These are phyloP conservation scores for Verasper variegatus DNA, from an alignment of 2,113 vertebrate genomes.

Conservation along the genomic window DNA sequence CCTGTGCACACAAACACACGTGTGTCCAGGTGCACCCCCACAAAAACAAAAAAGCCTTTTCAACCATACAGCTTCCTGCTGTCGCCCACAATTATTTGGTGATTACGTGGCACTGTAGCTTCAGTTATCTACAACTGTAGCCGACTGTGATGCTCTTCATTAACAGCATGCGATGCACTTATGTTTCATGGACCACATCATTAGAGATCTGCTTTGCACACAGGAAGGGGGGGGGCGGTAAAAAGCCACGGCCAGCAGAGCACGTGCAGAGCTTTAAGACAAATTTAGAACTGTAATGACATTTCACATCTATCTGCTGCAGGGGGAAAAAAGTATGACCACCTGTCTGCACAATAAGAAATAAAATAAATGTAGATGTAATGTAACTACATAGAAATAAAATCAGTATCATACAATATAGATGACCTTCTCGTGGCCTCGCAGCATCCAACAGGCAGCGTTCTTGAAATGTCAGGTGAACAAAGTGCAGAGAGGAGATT, in stretches of 20 bases:
- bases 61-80: slow-evolving; percentile 10
- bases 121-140: slow-evolving; percentile 41
- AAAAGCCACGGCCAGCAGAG: slow-evolving; percentile 13
- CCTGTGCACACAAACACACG: not conserved
- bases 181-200: slow-evolving; percentile 71
- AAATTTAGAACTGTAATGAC: not conserved
- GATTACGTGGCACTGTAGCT: slow-evolving; percentile 58
- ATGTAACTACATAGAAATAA: not conserved
- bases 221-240: slow-evolving; percentile 5
- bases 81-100: slow-evolving; percentile 59
- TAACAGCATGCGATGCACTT: slow-evolving; percentile 68
- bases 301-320: not conserved
- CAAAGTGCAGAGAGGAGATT: not conserved
- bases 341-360: not conserved
- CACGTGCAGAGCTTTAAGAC: slow-evolving; percentile 18
- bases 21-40: not conserved
- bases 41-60: not conserved
- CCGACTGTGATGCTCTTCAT: slow-evolving; percentile 70
- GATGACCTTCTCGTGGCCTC: slow-evolving; percentile 9
- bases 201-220: slow-evolving; percentile 61
- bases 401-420: not conserved
- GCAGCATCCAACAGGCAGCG: slow-evolving; percentile 21
- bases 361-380: not conserved
- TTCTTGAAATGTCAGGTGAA: slow-evolving; percentile 56
- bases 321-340: not conserved